Evolutionary conservation across 2,797 vertebrate species (phyloP).

Genomic region (Avahi laniger): DNA sequence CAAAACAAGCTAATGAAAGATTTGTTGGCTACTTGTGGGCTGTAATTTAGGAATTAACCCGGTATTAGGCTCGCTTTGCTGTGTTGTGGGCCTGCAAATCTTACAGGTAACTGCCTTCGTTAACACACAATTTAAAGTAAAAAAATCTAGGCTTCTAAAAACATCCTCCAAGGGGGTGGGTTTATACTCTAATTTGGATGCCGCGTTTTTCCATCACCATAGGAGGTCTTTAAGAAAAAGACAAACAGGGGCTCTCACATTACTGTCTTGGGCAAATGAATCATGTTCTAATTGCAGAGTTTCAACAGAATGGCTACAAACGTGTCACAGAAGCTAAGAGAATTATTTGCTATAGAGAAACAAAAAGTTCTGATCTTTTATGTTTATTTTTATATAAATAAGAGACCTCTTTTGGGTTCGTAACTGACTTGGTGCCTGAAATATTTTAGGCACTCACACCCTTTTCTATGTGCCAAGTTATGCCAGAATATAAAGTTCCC

Average conservation of each 20-base stretch:
- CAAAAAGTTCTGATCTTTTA: constrained; percentile 68
- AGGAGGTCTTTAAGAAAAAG: constrained; percentile 62
- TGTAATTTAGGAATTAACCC: not conserved
- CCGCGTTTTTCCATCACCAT: constrained; percentile 50
- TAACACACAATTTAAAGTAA: not conserved
- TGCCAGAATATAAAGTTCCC: constrained; percentile 22
- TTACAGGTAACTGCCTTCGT: not conserved
- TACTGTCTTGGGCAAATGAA: constrained; percentile 38
- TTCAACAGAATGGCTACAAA: constrained; percentile 51
- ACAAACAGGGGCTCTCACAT: constrained; percentile 27
- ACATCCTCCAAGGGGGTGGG: not conserved
- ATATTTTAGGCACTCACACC: constrained; percentile 36
- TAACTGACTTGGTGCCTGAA: constrained; percentile 49
- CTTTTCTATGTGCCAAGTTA: constrained; percentile 50
- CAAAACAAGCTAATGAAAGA: not conserved
- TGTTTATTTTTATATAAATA: constrained; percentile 73
- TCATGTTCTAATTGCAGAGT: constrained; percentile 72
- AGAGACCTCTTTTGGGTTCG: constrained; percentile 54
- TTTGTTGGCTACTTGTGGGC: not conserved
- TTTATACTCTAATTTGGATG: constrained; percentile 53
- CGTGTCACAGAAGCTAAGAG: constrained; percentile 59
- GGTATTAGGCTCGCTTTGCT: not conserved
- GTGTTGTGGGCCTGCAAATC: not conserved
- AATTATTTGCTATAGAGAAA: constrained; percentile 31
- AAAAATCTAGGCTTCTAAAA: constrained; percentile 52